A percentile compares a stretch with the other conserved stretches of the same genome.
Conservation (phyloP, 2,797 vertebrate genomes). For the Crenuchus spilurus region DNA sequence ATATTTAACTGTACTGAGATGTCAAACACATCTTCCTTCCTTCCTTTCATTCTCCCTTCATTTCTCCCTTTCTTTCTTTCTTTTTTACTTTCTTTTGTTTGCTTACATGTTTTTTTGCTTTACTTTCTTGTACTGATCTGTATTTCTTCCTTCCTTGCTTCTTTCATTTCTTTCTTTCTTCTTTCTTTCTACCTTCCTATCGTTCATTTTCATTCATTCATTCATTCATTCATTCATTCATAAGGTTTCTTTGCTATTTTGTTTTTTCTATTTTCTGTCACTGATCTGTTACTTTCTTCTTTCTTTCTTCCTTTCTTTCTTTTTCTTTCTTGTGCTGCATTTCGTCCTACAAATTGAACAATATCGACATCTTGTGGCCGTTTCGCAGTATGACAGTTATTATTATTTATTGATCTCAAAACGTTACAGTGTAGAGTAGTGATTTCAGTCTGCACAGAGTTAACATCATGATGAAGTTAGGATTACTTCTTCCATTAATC, state of each 20-base stretch:
- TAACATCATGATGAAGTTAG: no score
- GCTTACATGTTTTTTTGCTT: no score
- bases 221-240: no score
- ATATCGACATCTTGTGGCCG: conserved; percentile 39
- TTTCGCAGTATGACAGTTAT: not conserved
- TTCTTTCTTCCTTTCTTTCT: not conserved
- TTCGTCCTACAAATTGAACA: conserved; percentile 10
- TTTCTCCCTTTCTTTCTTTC: not conserved
- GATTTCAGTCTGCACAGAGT: no score
- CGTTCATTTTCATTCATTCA: not conserved
- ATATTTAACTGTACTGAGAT: not conserved
- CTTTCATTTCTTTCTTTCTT: not conserved
- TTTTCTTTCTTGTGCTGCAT: not conserved
- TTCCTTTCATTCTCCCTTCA: no score
- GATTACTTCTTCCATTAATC: no score
- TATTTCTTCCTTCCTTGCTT: not conserved
- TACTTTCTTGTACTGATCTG: not conserved
- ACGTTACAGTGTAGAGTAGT: no score
- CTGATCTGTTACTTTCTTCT: not conserved
- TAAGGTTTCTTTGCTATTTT: no score
- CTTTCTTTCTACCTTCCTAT: not conserved
- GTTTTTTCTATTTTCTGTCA: no score
- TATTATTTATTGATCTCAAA: no score
- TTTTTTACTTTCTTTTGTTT: not conserved
- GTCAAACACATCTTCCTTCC: not conserved